These are phyloP conservation scores for Parelbella ahira DNA, from an alignment of 2,888 invertebrate genomes.

Conservation along the genomic window DNA sequence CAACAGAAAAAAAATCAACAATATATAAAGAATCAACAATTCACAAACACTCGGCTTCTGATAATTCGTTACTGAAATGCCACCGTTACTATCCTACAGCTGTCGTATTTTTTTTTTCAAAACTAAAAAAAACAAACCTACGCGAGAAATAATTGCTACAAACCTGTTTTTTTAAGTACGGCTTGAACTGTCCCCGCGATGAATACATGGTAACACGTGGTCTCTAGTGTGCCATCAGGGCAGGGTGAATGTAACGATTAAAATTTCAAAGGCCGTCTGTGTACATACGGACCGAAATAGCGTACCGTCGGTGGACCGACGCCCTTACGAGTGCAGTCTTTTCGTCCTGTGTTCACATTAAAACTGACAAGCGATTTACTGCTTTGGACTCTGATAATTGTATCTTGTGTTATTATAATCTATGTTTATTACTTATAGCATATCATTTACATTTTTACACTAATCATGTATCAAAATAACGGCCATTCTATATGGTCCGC, in stretches of 20 bases:
- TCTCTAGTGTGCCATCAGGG: constrained; percentile 63
- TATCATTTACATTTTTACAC: too few relatives aligned
- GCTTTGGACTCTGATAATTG: constrained; percentile 48
- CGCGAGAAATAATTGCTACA: constrained; percentile 14
- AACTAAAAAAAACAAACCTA: constrained; percentile 10
- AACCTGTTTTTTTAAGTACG: constrained; percentile 11
- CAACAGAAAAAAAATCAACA: too few relatives aligned
- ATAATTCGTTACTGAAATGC: too few relatives aligned
- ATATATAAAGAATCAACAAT: too few relatives aligned
- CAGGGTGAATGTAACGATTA: constrained; percentile 78
- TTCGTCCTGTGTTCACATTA: constrained; percentile 31
- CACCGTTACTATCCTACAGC: too few relatives aligned
- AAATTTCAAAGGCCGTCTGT: constrained; percentile 75
- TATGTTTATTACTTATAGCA: too few relatives aligned
- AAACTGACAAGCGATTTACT: constrained; percentile 38
- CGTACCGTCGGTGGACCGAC: constrained; percentile 63
- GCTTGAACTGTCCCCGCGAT: constrained; percentile 25
- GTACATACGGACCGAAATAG: constrained; percentile 68
- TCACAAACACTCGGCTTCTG: too few relatives aligned
- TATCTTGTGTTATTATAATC: too few relatives aligned
- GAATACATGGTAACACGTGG: constrained; percentile 47
- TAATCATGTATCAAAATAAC: too few relatives aligned
- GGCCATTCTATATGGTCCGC: too few relatives aligned
- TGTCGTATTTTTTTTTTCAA: constrained; percentile 8
- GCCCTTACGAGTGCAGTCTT: constrained; percentile 34